Base-by-base conservation (phyloP, 2,888 invertebrate species). In the Drosophila fungiperda region DNA sequence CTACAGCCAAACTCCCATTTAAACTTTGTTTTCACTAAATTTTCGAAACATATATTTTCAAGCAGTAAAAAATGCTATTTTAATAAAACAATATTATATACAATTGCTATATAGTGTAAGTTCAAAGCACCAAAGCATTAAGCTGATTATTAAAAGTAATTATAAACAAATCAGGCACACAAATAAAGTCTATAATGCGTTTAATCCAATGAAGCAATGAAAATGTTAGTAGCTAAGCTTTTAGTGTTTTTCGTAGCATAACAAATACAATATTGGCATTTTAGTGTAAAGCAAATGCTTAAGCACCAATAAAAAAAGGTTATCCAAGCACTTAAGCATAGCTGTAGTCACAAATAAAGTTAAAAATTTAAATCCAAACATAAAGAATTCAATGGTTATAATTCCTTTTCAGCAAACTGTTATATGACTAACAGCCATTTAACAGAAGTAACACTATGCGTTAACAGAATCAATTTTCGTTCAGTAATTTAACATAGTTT, bases 271-370 rank as follows among this genome's bases (percentile, higher is more conserved):
- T 68, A 83, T 83, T 77, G 77, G 83, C 87, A 89, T 81, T 78
- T 68, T 59, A 61, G 59, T 76, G 77, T 62, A 29, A 71, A 71
- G 60, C 67, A 58, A 64, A 64, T 64, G 80, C 66, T 71, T 71
- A 40, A 23, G 72, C 55, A 57, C 65, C 17, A 73, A 68, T 66
- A 68, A 54, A 55, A 60, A 61, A 78, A 68, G 76, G 70, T 71
- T 79, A 59, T 63, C 66, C 68, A 76, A 73, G 89, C 87, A 87
- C 90, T 76, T 55, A 71, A 69, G 63, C 71, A 68, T 86, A 86
- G 82, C 64, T 83, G 73, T 89, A 88, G 77, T 63, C 64, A 79
- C 68, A 63, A 87, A 89, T 87, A 87, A 90, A 80, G 68, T 73
- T 77, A n/a, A 35, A 80, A 71, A 52, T 57, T 55, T n/a, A 48